Evolutionary conservation across 2,888 invertebrate genomes (phyloP), one percentile per base, ranked within the genome.

Genomic region (Uloborus plumipes): DNA sequence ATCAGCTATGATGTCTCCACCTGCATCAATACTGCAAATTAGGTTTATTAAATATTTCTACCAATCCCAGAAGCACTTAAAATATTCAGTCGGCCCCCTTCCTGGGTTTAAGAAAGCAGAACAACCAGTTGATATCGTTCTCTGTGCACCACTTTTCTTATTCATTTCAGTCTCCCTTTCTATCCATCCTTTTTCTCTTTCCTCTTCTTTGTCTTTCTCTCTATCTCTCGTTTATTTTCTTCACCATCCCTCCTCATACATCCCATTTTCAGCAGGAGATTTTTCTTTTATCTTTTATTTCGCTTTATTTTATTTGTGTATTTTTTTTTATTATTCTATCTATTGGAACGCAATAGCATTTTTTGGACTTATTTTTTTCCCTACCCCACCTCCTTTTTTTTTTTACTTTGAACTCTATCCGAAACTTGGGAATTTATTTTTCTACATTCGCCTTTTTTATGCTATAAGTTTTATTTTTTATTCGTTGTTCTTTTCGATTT

Each of bases 61-160:
- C 11, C 9, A 39, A 9, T 39, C 39, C 9, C 47, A 39, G 58
- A 69, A n/a, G 31, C n/a, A 31, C 18, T 47, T 50, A 59, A 61
- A 71, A 71, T 71, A 71, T 71, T 61, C 59, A 71, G 71, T 31
- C 71, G 22, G 53, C 71, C 65, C 66, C 59, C 58, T 51, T 58
- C 31, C 61, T 50, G 16, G 31, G 47, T 61, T 47, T 51, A 47
- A 53, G 51, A 61, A 73, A 53, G 51, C 65, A 18, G 22, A 65
- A 72, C 74, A 81, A 81, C 80, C 70, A 81, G 80, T 81, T 81
- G 80, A 81, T 39, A 39, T 74, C 80, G 65, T 31, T 66, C 80
- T 64, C 49, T 65, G 55, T 55, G 64, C 72, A 50, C 58, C 70
- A 50, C 67, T 62, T 47, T 15, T 22, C 73, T 61, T 47, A 26